Percentiles rank a stretch among this genome's conserved stretches.
These are phyloP conservation scores for Iguana delicatissima DNA, from an alignment of 2,797 vertebrate species.

Conservation along the genomic window DNA sequence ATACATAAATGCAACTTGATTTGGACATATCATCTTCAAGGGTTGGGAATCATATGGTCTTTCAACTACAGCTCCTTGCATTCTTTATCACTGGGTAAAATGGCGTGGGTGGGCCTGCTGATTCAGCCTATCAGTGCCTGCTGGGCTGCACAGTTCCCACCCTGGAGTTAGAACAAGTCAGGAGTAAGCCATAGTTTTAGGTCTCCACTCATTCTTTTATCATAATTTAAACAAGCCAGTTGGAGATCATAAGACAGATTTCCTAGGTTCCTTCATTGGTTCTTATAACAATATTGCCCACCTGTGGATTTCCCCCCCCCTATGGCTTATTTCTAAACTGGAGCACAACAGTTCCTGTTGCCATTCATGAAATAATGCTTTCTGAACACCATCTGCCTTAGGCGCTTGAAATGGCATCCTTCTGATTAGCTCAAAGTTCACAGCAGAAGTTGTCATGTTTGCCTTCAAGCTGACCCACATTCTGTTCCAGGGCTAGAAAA, in stretches of 20 bases:
- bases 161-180: background rate
- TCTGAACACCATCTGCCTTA: constrained; percentile 50
- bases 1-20: too few species aligned
- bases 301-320: constrained; percentile 12
- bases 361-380: constrained; percentile 28
- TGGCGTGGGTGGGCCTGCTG: too few species aligned
- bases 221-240: background rate
- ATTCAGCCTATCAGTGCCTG: too few species aligned
- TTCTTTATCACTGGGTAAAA: too few species aligned
- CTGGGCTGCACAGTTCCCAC: background rate
- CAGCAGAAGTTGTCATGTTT: constrained; percentile 53
- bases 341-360: constrained; percentile 47
- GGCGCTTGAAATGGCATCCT: constrained; percentile 36
- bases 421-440: constrained; percentile 54
- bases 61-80: too few species aligned
- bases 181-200: background rate
- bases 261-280: background rate
- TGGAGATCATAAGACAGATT: background rate
- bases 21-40: too few species aligned
- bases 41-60: too few species aligned
- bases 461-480: constrained; percentile 48
- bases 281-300: background rate
- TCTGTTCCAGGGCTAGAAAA: constrained; percentile 35
- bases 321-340: constrained; percentile 46
- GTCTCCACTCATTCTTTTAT: background rate